Evolutionary conservation across 2,113 vertebrate species (phyloP).

Genomic region (pig (Sus scrofa)): DNA sequence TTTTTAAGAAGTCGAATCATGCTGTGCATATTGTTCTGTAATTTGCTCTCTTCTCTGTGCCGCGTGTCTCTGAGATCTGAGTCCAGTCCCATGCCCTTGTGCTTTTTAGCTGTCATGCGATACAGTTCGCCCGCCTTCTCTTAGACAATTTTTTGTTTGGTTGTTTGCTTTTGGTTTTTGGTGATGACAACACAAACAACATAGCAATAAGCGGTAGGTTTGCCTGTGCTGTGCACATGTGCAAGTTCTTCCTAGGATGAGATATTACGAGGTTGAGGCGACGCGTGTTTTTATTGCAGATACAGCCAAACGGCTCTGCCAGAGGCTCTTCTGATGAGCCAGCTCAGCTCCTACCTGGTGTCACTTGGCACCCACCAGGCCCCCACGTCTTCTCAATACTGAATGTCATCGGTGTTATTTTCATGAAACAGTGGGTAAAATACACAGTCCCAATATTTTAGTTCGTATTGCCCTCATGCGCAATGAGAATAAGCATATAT

Average conservation of each 20-base stretch:
- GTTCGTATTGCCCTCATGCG: background rate
- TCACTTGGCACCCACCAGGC: background rate
- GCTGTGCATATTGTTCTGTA: too few relatives aligned
- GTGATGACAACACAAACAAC: background rate
- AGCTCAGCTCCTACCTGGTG: too few relatives aligned
- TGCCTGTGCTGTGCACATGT: accelerated
- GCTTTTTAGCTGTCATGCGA: background rate
- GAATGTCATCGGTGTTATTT: background rate
- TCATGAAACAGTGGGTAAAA: background rate
- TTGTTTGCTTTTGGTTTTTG: background rate
- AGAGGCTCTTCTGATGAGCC: too few relatives aligned
- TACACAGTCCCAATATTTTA: background rate
- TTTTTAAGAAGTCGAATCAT: background rate
- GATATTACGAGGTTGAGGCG: background rate
- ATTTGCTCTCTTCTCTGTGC: background rate
- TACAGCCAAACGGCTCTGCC: background rate
- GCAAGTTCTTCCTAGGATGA: background rate
- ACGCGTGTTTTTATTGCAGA: background rate
- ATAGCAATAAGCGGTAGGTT: background rate
- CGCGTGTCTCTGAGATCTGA: background rate
- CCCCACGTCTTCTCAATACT: too few relatives aligned
- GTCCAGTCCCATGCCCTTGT: background rate
- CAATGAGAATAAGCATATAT: background rate
- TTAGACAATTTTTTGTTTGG: background rate
- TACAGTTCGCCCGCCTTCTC: background rate